phyloP scores from a whole-genome alignment of 2,888 invertebrate genomes.

The Lysandra coridon region DNA sequence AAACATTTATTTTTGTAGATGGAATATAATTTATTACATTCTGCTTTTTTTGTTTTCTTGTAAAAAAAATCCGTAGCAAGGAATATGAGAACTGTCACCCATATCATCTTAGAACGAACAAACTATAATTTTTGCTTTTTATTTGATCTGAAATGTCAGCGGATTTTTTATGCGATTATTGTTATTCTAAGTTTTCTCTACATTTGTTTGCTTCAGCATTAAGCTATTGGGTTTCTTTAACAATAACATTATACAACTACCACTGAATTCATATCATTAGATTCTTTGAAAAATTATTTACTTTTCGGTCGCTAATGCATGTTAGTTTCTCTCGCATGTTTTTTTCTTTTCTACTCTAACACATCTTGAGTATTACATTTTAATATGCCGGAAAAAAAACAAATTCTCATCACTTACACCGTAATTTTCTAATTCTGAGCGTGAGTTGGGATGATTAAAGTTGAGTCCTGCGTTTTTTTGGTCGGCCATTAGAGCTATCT shows the following conservation, averaged over 20 bases:
- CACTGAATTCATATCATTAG: neutral
- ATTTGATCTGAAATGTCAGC: too few relatives aligned
- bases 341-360: neutral
- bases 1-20: too few relatives aligned
- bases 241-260: neutral
- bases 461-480: constrained; percentile 17
- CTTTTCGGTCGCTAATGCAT: neutral
- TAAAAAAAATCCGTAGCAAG: too few relatives aligned
- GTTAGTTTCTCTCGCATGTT: neutral
- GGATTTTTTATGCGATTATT: too few relatives aligned
- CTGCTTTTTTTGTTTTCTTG: too few relatives aligned
- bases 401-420: constrained; percentile 22
- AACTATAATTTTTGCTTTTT: too few relatives aligned
- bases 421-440: constrained; percentile 27
- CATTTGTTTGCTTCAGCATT: too few relatives aligned
- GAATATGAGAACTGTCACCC: too few relatives aligned
- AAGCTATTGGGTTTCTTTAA: too few relatives aligned
- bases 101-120: too few relatives aligned
- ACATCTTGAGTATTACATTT: constrained; percentile 13
- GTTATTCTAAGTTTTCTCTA: too few relatives aligned
- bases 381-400: neutral
- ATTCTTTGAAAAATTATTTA: neutral
- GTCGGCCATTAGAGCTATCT: constrained; percentile 36
- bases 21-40: too few relatives aligned
- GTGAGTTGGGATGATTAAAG: constrained; percentile 25